Conservation (phyloP, 2,888 invertebrate species). For the Iselma pallidipennis region DNA sequence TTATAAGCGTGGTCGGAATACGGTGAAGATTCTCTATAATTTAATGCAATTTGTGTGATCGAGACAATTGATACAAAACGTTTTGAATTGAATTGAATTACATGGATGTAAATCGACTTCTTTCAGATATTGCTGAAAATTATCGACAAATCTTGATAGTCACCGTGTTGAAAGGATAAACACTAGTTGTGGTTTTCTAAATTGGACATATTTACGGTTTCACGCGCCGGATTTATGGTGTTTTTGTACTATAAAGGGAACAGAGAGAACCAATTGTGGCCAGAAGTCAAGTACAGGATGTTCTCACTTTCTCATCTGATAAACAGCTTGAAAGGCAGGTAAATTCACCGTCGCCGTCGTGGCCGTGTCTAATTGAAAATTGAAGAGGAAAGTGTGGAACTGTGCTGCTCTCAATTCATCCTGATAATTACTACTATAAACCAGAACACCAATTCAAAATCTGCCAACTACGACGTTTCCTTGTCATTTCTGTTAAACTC, state of each 20-base stretch:
- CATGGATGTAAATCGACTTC: neutral
- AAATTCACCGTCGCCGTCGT: conserved; percentile 19
- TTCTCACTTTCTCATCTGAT: conserved; percentile 27
- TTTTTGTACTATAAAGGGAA: conserved; percentile 35
- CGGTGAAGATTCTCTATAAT: neutral
- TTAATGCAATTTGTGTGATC: neutral
- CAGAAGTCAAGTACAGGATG: conserved; percentile 31
- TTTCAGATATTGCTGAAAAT: neutral
- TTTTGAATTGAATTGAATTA: neutral
- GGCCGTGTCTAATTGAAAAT: conserved; percentile 27
- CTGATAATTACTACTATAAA: neutral
- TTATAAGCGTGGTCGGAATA: neutral
- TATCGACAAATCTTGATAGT: neutral
- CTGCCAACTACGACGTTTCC: neutral
- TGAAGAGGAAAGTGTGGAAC: conserved; percentile 8
- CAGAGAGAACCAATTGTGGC: conserved; percentile 1
- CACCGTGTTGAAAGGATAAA: neutral
- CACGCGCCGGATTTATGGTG: conserved; percentile 39
- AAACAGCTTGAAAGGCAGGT: neutral
- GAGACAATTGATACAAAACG: neutral
- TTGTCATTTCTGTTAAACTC: neutral
- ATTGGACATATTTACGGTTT: conserved; percentile 42
- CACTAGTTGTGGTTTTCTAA: conserved; percentile 12
- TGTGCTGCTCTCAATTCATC: neutral
- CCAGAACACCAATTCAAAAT: neutral